Base-by-base conservation (phyloP, 53 echinoderm and acorn worm species). In the Zoroaster sp. region DNA sequence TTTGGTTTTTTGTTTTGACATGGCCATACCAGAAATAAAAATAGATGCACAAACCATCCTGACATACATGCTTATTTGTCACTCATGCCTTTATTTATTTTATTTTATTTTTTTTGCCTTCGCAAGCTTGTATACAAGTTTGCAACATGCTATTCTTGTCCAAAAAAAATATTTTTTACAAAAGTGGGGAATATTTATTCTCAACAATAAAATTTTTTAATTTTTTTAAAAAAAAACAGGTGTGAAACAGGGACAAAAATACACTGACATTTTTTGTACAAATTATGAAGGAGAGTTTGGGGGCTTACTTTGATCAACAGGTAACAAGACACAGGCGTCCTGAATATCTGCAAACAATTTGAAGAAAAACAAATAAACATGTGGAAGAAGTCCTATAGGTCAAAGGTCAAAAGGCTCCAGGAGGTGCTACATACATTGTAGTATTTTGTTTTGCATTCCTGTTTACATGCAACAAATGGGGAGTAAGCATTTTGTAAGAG, bases 281-380 rank as follows among this genome's bases (percentile, higher is more conserved):
- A 72, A 33, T n/a, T 59, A 59, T 72, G 72, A 40, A 55, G 33
- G 39, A 37, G 86, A 51, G 25, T 23, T 66, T 1, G 6, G 75
- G 87, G 78, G 80, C 93, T 93, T 93, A 93, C 93, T 93, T 86
- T 89, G 89, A 73, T 93, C 93, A 52, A 89, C 93, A 35, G 93
- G 93, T 86, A 93, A 86, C 73, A 93, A 87, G 65, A 93, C 93
- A 66, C 93, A 93, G 78, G 93, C 93, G 68, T 89, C 93, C 88
- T 93, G 93, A 78, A 93, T 93, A 78, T 93, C 93, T 93, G 93
- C 86, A 87, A 83, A 85, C 69, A 53, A 85, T 70, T 85, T 75
- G 87, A 87, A 87, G 87, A 38, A 42, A 44, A 83, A 70, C 35
- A 83, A 87, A 75, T 59, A 25, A 75, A 70, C 35, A 54, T 17